phyloP scores from a whole-genome alignment of 2,888 invertebrate genomes.

The Drosophila kuntzei region DNA sequence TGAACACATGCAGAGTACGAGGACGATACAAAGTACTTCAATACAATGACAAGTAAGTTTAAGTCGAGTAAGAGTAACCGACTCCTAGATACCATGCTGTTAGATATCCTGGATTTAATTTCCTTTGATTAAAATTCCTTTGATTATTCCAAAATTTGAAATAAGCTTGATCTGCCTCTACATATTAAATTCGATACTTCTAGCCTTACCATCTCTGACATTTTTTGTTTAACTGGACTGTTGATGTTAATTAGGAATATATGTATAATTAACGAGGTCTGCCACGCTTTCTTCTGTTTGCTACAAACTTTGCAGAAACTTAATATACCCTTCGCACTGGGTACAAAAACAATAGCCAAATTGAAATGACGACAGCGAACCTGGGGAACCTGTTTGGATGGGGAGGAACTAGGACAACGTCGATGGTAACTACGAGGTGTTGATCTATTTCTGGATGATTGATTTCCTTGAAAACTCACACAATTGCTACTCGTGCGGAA shows the following conservation, averaged over 20 bases:
- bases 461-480: slow-evolving; percentile 62
- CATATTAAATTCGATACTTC: not conserved
- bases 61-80: not conserved
- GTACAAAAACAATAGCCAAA: slow-evolving; percentile 45
- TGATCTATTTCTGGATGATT: slow-evolving; percentile 79
- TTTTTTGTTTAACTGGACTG: too few relatives aligned
- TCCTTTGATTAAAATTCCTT: too few relatives aligned
- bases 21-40: slow-evolving; percentile 23
- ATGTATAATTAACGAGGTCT: too few relatives aligned
- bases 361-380: slow-evolving; percentile 41
- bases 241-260: too few relatives aligned
- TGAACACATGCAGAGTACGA: not conserved
- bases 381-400: slow-evolving; percentile 5
- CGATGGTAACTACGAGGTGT: slow-evolving; percentile 44
- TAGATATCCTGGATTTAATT: too few relatives aligned
- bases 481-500: slow-evolving; percentile 46
- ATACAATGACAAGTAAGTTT: slow-evolving; percentile 14
- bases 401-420: slow-evolving; percentile 12
- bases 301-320: not conserved
- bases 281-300: too few relatives aligned
- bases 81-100: not conserved
- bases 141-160: not conserved
- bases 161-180: not conserved
- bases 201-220: not conserved
- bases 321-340: not conserved